Evolutionary conservation across 1,140 invertebrate genomes (phyloP).

Genomic region (Acyrthosiphon pisum): DNA sequence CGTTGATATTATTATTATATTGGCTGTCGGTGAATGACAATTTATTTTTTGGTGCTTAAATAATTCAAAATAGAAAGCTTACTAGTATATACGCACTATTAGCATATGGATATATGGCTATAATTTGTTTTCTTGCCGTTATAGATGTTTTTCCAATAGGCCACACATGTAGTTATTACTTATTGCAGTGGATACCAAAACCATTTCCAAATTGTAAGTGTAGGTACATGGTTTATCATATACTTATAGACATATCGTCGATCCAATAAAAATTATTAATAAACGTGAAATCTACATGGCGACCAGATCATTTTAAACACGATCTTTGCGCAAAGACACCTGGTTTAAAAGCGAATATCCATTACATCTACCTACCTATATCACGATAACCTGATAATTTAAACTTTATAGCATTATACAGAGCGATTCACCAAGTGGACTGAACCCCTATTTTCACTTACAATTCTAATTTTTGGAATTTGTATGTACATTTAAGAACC

Average conservation of each 20-base stretch:
- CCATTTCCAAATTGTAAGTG: background rate
- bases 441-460: background rate
- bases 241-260: background rate
- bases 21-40: background rate
- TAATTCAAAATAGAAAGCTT: conserved; percentile 44
- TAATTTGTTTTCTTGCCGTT: background rate
- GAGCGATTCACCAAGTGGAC: background rate
- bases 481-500: no score
- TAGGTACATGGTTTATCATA: background rate
- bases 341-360: background rate
- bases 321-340: background rate
- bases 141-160: background rate
- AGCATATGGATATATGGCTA: background rate
- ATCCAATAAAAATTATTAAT: no score
- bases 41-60: background rate
- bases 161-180: background rate
- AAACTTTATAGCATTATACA: no score
- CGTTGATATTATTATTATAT: background rate
- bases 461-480: background rate
- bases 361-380: background rate
- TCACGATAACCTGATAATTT: background rate
- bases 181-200: background rate
- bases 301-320: no score
- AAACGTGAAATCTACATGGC: background rate
- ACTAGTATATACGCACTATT: no score